Conservation (phyloP, 2,797 vertebrate species). For the Gephyroberyx darwinii region DNA sequence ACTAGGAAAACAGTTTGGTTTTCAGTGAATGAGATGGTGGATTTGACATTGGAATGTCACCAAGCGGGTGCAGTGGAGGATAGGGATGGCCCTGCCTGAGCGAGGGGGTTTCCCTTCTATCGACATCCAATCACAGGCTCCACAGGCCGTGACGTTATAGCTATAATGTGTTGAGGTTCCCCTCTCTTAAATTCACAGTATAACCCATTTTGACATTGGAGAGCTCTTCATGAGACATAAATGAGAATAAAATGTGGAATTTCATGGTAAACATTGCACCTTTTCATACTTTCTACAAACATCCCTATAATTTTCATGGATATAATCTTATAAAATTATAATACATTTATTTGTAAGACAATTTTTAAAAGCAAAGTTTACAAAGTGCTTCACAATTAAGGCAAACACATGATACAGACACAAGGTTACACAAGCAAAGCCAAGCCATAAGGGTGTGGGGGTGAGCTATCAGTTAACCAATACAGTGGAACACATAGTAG, state of each 20-base stretch:
- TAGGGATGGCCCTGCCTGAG: slow-evolving; percentile 45
- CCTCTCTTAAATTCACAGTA: slow-evolving; percentile 17
- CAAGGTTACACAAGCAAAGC: not conserved
- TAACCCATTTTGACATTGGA: not conserved
- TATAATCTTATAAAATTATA: not conserved
- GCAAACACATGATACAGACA: not conserved
- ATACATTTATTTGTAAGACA: no score
- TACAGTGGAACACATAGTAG: no score
- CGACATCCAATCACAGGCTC: slow-evolving; percentile 68
- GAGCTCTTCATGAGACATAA: not conserved
- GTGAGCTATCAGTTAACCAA: no score
- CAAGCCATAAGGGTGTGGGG: no score
- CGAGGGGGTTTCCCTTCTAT: slow-evolving; percentile 62
- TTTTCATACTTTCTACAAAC: not conserved
- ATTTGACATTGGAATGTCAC: slow-evolving; percentile 51
- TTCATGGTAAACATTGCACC: not conserved
- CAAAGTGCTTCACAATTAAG: no score
- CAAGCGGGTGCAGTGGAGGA: slow-evolving; percentile 40
- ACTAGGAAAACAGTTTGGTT: not conserved
- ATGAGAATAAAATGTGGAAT: not conserved
- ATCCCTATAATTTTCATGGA: not conserved
- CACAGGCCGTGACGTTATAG: slow-evolving; percentile 53
- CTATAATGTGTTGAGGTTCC: slow-evolving; percentile 49
- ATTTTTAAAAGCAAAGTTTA: no score
- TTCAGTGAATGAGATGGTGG: slow-evolving; percentile 1